Evolutionary conservation across 30 jellyfish, hydroid and myxozoan species (phyloP).

Genomic region (Chironex yamaguchii): DNA sequence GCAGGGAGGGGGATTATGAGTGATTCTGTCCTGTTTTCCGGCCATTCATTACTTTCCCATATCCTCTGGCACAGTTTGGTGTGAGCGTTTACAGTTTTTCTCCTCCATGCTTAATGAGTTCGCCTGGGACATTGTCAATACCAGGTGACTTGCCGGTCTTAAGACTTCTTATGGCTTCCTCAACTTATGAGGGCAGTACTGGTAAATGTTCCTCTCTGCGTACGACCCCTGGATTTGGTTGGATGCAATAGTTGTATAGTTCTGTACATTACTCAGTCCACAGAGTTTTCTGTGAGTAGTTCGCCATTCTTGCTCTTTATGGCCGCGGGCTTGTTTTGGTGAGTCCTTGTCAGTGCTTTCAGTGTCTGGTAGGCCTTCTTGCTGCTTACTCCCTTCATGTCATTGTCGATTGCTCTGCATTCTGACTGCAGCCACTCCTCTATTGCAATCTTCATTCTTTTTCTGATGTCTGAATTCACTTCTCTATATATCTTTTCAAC

Average conservation of each 20-base stretch:
- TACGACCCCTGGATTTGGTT: slow-evolving; percentile 10
- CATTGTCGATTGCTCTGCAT: slow-evolving; percentile 8
- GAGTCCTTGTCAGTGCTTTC: slow-evolving; percentile 9
- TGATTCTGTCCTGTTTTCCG: slow-evolving; percentile 35
- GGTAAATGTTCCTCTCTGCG: slow-evolving; percentile 6
- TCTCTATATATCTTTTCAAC: no score
- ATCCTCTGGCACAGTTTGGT: slow-evolving; percentile 51
- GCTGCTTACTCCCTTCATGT: slow-evolving; percentile 1
- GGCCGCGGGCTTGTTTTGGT: not conserved
- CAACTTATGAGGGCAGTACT: slow-evolving; percentile 37
- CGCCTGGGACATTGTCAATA: slow-evolving; percentile 47
- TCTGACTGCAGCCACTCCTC: slow-evolving; percentile 32
- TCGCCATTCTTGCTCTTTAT: slow-evolving; percentile 37
- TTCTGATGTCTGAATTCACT: no score
- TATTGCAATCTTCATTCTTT: slow-evolving; percentile 29
- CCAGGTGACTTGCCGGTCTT: slow-evolving; percentile 55
- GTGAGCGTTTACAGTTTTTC: slow-evolving; percentile 11
- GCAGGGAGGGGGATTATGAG: not conserved
- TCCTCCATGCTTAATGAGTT: slow-evolving; percentile 54
- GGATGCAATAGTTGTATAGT: slow-evolving; percentile 4
- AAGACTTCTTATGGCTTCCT: slow-evolving; percentile 31
- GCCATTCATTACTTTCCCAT: slow-evolving; percentile 26
- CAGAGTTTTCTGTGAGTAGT: slow-evolving; percentile 23
- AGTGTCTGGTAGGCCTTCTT: slow-evolving; percentile 11
- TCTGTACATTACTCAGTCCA: slow-evolving; percentile 60